These are phyloP conservation scores for Microdon myrmicae DNA, from an alignment of 2,888 invertebrate genomes.

Conservation along the genomic window DNA sequence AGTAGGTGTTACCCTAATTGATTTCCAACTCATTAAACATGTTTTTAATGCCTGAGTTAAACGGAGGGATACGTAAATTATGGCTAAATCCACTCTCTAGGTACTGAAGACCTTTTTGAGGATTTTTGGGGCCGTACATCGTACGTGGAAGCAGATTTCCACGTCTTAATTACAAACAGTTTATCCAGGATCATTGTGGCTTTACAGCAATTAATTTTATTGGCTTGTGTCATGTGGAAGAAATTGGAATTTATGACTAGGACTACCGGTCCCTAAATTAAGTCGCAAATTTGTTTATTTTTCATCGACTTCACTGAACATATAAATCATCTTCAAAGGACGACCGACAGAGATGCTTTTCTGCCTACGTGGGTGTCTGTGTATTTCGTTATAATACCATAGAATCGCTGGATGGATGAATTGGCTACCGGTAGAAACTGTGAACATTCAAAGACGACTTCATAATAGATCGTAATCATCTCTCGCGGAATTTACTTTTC, in stretches of 20 bases:
- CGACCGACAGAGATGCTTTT: too few relatives aligned
- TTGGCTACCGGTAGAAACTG: too few relatives aligned
- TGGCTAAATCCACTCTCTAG: constrained; percentile 20
- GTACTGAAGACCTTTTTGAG: constrained; percentile 16
- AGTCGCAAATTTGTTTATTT: too few relatives aligned
- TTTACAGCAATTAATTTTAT: constrained; percentile 42
- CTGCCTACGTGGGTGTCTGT: too few relatives aligned
- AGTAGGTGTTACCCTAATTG: constrained; percentile 40
- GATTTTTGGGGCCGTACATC: neutral
- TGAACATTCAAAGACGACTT: too few relatives aligned
- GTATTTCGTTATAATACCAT: too few relatives aligned
- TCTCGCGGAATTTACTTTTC: too few relatives aligned
- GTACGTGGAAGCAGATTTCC: constrained; percentile 26
- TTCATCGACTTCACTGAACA: too few relatives aligned
- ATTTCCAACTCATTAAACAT: constrained; percentile 47
- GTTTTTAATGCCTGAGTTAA: constrained; percentile 25
- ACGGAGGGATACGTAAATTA: constrained; percentile 30
- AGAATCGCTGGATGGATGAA: too few relatives aligned
- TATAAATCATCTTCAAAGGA: too few relatives aligned
- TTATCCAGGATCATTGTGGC: constrained; percentile 25
- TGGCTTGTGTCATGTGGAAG: constrained; percentile 40
- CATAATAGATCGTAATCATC: too few relatives aligned
- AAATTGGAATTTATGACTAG: constrained; percentile 41
- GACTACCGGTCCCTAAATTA: too few relatives aligned
- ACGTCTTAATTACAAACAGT: constrained; percentile 28